Percentiles rank a stretch among this genome's conserved stretches.
Evolutionary conservation across 2,888 invertebrate genomes (phyloP).

Genomic region (Iphiclides podalirius): DNA sequence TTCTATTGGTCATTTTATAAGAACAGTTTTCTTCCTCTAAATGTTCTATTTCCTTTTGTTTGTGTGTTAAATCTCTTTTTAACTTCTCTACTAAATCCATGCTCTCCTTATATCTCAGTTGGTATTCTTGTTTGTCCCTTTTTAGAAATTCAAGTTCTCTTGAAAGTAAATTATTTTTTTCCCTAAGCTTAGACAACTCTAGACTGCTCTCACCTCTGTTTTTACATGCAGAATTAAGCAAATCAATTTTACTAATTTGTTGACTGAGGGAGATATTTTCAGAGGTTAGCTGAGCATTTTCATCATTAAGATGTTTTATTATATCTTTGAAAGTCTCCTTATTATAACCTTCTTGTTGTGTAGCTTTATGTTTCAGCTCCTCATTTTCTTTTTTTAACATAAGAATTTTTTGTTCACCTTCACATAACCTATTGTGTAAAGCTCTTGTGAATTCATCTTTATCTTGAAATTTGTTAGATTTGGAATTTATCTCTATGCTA

Average conservation of each 20-base stretch:
- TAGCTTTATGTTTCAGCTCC: slow-evolving; percentile 49
- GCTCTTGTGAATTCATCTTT: slow-evolving; percentile 59
- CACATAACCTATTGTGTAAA: slow-evolving; percentile 67
- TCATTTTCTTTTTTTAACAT: slow-evolving; percentile 73
- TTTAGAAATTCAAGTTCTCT: slow-evolving; percentile 53
- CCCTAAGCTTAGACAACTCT: slow-evolving; percentile 52
- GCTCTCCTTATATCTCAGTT: slow-evolving; percentile 57
- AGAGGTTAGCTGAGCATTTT: slow-evolving; percentile 67
- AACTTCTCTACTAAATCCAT: slow-evolving; percentile 59
- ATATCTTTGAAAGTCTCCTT: slow-evolving; percentile 66
- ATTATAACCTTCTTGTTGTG: slow-evolving; percentile 42
- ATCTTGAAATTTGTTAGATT: slow-evolving; percentile 36
- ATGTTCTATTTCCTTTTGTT: slow-evolving; percentile 65
- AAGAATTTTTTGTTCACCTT: slow-evolving; percentile 70
- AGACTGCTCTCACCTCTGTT: slow-evolving; percentile 45
- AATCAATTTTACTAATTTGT: slow-evolving; percentile 59
- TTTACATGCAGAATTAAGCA: slow-evolving; percentile 42
- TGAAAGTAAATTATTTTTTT: slow-evolving; percentile 51
- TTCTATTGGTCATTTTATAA: slow-evolving; percentile 66
- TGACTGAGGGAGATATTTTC: slow-evolving; percentile 67
- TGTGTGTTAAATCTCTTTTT: slow-evolving; percentile 61
- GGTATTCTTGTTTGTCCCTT: slow-evolving; percentile 69
- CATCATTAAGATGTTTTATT: slow-evolving; percentile 63
- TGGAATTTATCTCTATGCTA: slow-evolving; percentile 43
- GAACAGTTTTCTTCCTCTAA: slow-evolving; percentile 70